These are phyloP conservation scores for Ciconia stormi DNA, from an alignment of 2,113 vertebrate species.

Conservation along the genomic window DNA sequence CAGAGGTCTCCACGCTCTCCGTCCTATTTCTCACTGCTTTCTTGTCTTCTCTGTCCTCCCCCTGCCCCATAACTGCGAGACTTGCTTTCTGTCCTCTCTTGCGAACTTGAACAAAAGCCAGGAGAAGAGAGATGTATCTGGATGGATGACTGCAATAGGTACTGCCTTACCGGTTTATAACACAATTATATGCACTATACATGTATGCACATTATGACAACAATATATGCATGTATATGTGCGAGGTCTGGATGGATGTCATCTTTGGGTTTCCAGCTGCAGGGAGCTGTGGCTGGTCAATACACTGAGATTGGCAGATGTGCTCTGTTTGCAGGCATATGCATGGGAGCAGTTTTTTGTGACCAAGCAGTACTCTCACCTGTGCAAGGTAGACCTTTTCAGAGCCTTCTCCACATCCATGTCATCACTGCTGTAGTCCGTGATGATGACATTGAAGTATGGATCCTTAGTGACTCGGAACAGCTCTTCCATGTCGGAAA, in stretches of 20 bases:
- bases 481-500: conserved; percentile 88
- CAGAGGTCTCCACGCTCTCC: neutral
- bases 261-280: neutral
- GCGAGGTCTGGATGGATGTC: neutral
- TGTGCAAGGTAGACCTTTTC: conserved; percentile 79
- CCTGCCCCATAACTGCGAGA: neutral
- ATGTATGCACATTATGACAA: neutral
- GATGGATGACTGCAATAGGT: neutral
- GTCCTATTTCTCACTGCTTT: neutral
- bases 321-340: neutral
- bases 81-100: neutral
- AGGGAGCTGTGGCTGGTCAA: neutral
- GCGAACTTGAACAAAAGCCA: neutral
- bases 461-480: conserved; percentile 78
- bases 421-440: conserved; percentile 89
- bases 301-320: neutral
- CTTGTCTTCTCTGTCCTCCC: neutral
- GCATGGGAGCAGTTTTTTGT: neutral
- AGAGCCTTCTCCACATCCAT: conserved; percentile 88
- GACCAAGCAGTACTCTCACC: conserved; percentile 67
- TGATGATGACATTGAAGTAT: conserved; percentile 88
- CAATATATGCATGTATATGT: neutral
- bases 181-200: neutral
- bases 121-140: neutral
- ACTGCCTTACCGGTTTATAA: neutral